Percentiles rank a stretch among this genome's conserved stretches.
phyloP scores from a whole-genome alignment of 2,113 vertebrate genomes.

The Ammodytes marinus region DNA sequence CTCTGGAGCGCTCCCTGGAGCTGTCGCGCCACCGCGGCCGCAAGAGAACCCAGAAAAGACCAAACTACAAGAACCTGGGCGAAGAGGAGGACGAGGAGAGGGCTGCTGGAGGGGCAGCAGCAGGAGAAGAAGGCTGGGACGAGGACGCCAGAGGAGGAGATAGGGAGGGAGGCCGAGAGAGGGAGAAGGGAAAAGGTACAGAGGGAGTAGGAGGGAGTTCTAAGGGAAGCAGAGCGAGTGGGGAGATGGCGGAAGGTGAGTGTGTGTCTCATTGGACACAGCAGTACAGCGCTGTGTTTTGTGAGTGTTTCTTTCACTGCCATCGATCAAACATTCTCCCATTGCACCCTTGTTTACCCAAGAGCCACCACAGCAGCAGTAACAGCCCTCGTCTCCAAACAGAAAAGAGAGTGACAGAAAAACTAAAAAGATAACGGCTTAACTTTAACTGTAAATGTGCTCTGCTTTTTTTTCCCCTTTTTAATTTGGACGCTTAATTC shows the following conservation, averaged over 20 bases:
- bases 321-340: constrained; percentile 65
- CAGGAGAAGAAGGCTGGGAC: constrained; percentile 74
- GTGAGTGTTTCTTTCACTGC: constrained; percentile 52
- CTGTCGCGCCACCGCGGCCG: constrained; percentile 94
- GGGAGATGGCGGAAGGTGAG: constrained; percentile 95
- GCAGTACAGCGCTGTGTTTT: constrained; percentile 71
- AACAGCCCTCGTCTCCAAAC: constrained; percentile 72
- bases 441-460: not conserved
- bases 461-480: constrained; percentile 7
- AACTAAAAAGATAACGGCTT: not conserved
- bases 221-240: constrained; percentile 91
- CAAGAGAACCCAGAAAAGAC: constrained; percentile 93
- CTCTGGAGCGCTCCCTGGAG: constrained; percentile 95
- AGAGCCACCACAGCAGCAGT: constrained; percentile 56
- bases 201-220: constrained; percentile 85
- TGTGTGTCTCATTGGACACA: constrained; percentile 68
- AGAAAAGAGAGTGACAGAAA: constrained; percentile 48
- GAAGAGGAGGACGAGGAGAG: constrained; percentile 97
- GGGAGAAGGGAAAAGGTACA: constrained; percentile 91
- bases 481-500: not conserved
- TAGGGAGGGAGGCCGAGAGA: constrained; percentile 88
- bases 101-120: constrained; percentile 71
- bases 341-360: constrained; percentile 57
- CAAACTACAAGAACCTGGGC: constrained; percentile 98
- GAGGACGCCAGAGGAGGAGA: constrained; percentile 84